Base-by-base conservation (phyloP, 2,888 invertebrate genomes). In the Zonitis immaculata region DNA sequence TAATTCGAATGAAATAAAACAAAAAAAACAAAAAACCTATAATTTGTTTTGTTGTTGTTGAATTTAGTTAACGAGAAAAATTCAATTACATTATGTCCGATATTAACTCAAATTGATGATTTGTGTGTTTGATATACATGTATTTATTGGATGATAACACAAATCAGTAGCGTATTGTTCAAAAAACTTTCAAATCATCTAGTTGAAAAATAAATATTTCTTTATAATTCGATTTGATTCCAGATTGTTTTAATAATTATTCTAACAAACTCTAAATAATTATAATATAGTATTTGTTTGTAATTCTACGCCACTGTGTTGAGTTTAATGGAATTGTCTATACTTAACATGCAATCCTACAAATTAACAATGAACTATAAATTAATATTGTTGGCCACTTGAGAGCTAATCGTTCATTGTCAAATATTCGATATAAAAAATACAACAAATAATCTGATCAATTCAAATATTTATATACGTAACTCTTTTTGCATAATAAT, bases 361-460 rank as follows among this genome's bases (percentile, higher is more conserved):
- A 14, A 26, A 44, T 26, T 16, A 9, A 44, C 25, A 22, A 44
- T 44, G 25, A 44, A 26, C 11, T 6, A 22, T 20, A 43, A 49
- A 49, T 16, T 32, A 49, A 42, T 49, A 42, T 49, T 30, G 27
- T 43, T 54, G 47, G 54, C 30, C 50, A 54, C 50, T 47, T 51
- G 50, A 54, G 54, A 51, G 47, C 47, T 54, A 54, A 54, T 54
- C 54, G 50, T 51, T 54, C 53, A 54, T 49, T 42, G 48, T 51
- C 52, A 26, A 6, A 5, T 26, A 26, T 39, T 20, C 11, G 4
- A 6, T 5, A 30, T 5, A 30, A n/a, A 14, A 14, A n/a, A 14
- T 14, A 18, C 11, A 32, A 46, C 18, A 14, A 46, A 46, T 12
- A 18, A 32, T 28, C 32, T 46, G 32, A 32, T 30, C 16, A 46